phyloP scores from a whole-genome alignment of 2,113 vertebrate genomes.

The Seriola dumerili region DNA sequence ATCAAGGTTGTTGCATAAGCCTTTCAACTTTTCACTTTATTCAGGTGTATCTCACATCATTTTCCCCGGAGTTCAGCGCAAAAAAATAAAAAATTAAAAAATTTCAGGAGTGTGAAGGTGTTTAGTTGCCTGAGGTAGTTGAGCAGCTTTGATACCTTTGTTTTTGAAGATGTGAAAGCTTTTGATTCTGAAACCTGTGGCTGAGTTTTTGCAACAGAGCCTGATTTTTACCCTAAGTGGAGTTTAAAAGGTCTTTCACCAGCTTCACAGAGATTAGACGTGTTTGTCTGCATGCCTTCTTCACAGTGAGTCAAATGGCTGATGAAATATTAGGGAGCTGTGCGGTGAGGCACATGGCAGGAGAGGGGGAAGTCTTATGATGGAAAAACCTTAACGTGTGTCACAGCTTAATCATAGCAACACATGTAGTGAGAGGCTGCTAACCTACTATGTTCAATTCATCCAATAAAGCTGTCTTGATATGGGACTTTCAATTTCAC shows the following conservation, averaged over 20 bases:
- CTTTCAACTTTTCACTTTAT: slow-evolving; percentile 53
- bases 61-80: slow-evolving; percentile 39
- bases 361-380: slow-evolving; percentile 2
- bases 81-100: slow-evolving; percentile 25
- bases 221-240: slow-evolving; percentile 53
- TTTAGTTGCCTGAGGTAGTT: slow-evolving; percentile 60
- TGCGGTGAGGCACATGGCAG: slow-evolving; percentile 27
- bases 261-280: slow-evolving; percentile 59
- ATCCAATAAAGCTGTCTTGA: not conserved
- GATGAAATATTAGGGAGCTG: slow-evolving; percentile 51
- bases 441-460: not conserved
- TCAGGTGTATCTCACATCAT: slow-evolving; percentile 43
- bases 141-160: slow-evolving; percentile 65
- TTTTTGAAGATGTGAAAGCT: slow-evolving; percentile 73
- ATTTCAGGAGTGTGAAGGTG: slow-evolving; percentile 24
- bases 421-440: not conserved
- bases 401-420: not conserved
- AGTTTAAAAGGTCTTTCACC: slow-evolving; percentile 56
- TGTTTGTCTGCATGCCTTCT: slow-evolving; percentile 51
- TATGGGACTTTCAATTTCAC: not conserved
- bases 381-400: not conserved
- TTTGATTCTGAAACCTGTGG: slow-evolving; percentile 76
- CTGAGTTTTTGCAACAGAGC: slow-evolving; percentile 60
- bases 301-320: slow-evolving; percentile 54
- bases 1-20: slow-evolving; percentile 40